These are phyloP conservation scores for Ephestia elutella DNA, from an alignment of 1,140 invertebrate species.

Conservation along the genomic window DNA sequence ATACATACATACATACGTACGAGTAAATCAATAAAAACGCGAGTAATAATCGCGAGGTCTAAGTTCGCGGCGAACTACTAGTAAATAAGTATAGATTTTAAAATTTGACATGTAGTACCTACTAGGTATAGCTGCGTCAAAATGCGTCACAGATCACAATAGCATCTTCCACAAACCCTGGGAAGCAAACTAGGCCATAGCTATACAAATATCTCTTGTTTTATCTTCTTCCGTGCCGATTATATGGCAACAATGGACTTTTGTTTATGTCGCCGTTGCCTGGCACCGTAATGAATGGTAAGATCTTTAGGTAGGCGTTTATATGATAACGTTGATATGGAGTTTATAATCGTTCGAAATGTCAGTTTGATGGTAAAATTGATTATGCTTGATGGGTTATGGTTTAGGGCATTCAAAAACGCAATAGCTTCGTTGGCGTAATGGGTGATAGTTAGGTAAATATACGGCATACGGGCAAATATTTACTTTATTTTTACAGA, in stretches of 20 bases:
- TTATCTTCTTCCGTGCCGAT: conserved; percentile 24
- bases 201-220: neutral
- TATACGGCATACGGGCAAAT: too few species aligned
- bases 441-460: too few species aligned
- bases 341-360: neutral
- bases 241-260: conserved; percentile 48
- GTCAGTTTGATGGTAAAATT: neutral
- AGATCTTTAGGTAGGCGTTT: neutral
- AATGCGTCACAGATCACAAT: neutral
- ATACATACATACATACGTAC: too few species aligned
- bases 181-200: neutral
- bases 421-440: too few species aligned
- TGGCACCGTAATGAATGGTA: neutral
- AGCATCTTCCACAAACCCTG: neutral
- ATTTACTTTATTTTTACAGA: too few species aligned
- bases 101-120: too few species aligned
- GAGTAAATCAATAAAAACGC: too few species aligned
- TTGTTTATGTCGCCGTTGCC: conserved; percentile 22
- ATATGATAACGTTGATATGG: neutral
- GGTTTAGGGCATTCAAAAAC: too few species aligned
- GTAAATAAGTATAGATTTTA: too few species aligned
- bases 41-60: too few species aligned
- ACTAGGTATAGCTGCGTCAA: neutral
- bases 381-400: too few species aligned
- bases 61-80: too few species aligned